Evolutionary conservation across 2,113 vertebrate genomes (phyloP).

Genomic region (Choloepus hoffmanni): DNA sequence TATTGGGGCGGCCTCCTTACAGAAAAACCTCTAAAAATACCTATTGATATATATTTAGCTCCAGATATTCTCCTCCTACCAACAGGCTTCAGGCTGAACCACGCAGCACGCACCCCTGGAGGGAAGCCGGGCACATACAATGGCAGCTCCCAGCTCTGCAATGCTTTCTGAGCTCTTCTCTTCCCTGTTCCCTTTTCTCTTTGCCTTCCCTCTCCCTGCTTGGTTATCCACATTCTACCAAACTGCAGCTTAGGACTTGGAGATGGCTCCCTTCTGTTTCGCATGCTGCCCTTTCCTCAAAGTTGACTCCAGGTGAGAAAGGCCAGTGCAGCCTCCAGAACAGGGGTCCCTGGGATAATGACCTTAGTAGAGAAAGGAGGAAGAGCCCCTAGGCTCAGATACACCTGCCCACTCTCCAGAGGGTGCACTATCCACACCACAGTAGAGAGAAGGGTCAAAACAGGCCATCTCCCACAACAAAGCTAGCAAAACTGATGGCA

Average conservation of each 20-base stretch:
- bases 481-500: background rate
- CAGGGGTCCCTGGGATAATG: background rate
- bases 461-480: background rate
- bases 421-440: fast-evolving
- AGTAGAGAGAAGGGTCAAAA: background rate
- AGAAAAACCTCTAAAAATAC: constrained; percentile 66
- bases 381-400: background rate
- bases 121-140: fast-evolving
- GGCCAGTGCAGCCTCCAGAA: background rate
- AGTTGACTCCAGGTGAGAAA: background rate
- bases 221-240: background rate
- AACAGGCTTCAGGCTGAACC: constrained; percentile 31
- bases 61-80: background rate
- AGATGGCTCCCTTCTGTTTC: background rate
- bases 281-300: background rate
- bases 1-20: constrained; percentile 72
- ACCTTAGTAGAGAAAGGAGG: background rate
- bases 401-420: background rate
- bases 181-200: background rate
- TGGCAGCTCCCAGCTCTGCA: background rate
- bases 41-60: constrained; percentile 58
- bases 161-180: background rate
- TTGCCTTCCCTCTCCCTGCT: background rate
- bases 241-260: background rate
- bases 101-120: background rate